phyloP scores from a whole-genome alignment of 2,113 vertebrate genomes.

The Ceyx margarethae region DNA sequence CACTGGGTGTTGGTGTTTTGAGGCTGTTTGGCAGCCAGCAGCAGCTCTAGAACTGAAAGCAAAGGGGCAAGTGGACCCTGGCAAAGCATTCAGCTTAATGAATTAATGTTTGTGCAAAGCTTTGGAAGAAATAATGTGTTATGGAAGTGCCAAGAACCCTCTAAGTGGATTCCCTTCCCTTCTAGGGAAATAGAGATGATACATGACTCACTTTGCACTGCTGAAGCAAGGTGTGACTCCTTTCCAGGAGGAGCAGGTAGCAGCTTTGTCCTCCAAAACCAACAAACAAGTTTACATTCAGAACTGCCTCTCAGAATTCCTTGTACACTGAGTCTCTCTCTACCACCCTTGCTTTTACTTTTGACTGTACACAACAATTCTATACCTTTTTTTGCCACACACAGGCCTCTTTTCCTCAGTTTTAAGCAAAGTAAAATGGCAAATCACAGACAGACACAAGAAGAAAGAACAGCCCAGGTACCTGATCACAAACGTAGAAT shows the following conservation, averaged over 20 bases:
- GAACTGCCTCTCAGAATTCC: neutral
- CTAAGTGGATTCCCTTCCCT: neutral
- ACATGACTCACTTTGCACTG: neutral
- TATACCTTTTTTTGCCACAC: neutral
- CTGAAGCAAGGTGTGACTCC: neutral
- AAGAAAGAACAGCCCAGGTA: neutral
- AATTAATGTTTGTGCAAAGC: neutral
- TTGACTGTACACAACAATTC: neutral
- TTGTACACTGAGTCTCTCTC: neutral
- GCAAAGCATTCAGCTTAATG: neutral
- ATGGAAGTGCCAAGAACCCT: neutral
- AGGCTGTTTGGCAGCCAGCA: neutral
- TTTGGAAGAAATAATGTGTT: neutral
- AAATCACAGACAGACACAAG: neutral
- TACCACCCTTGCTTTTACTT: neutral
- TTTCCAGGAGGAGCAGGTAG: neutral
- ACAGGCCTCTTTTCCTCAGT: neutral
- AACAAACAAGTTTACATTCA: neutral
- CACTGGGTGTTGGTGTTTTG: neutral
- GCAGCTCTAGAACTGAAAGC: neutral
- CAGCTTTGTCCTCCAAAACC: neutral
- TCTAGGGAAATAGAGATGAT: neutral
- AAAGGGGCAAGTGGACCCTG: neutral
- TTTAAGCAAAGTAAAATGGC: neutral
- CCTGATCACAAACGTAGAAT: neutral